Evolutionary conservation across 2,113 vertebrate species (phyloP), one percentile per base, ranked within the genome.

Genomic region (Ahaetulla prasina): DNA sequence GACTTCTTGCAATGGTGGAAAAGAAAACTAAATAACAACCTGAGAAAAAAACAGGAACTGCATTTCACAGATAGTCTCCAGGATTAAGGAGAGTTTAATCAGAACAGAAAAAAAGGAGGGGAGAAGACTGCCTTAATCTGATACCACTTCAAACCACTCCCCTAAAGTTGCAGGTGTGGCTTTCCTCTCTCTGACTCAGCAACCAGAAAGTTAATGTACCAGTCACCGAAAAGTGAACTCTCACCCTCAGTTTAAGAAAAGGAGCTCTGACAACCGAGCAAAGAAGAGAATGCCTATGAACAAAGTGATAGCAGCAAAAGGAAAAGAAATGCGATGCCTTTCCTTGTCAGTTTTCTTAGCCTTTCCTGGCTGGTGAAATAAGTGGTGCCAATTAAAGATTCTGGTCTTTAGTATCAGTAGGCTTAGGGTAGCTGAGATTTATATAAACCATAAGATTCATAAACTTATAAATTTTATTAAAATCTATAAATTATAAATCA

Each of bases 1-100:
- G 95, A 94, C 94, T 97, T 96, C 96, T 96, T 96, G 95, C n/a
- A 85, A 92, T 94, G 80, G 47, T 89, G 25, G 57, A 92, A 94
- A 96, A 93, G 16, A 80, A 39, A 80, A 39, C 16, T 95, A 94
- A 96, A 94, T 95, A 96, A 93, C 84, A 84, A 94, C 80, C 55
- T 94, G 50, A 84, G 50, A 30, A 84, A 22, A n/a, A 84, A 50
- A 84, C 53, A 92, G 49, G 27, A 74, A 47, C 30, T 49, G 43
- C 63, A 23, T 43, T 85, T 23, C 35, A 84, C 27, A 60, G 63
- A 35, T 16, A 43, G 57, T 52, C 30, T 45, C 91, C 54, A 68
- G 93, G 57, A 95, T 35, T 45, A 85, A 74, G 20, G 87, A 0
- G 1, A 88, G 85, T 74, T 49, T 20, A 43, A 23, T 84, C 16